Base-by-base conservation (phyloP, 2,113 vertebrate genomes). In the Alouatta palliata region DNA sequence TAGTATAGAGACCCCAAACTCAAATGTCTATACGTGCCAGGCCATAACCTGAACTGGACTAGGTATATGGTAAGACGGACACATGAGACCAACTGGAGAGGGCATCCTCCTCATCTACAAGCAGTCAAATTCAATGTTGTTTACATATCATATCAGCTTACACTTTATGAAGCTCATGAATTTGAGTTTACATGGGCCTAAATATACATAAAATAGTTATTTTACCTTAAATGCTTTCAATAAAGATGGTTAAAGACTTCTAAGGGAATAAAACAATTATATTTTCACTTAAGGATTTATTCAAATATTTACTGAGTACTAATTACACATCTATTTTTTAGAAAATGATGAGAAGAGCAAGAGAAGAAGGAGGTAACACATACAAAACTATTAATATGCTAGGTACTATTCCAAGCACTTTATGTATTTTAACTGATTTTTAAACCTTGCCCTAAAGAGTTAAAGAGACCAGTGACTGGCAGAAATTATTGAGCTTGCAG, bases 201-300 rank as follows among this genome's bases (percentile, higher is more conserved):
- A 92, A 71, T 76, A 94, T 1, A 95, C 30, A 91, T 56, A 64
- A 94, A 93, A 95, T 32, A 43, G 58, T 77, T 49, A 58, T 91
- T 91, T 93, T 87, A 95, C 4, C 93, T 4, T 80, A 83, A 91
- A 35, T 66, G 27, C 37, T 73, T 95, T 86, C 84, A 79, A 73
- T 17, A 95, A 10, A 93, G 77, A 27, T 86, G 8, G 58, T 85
- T 94, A 86, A 96, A 94, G 79, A 68, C 70, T 88, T 85, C 21
- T 73, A 30, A 85, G 68, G 49, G 56, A 91, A 83, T 5, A 77
- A 37, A 82, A 95, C 91, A 83, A 75, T 75, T 91, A 87, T 20
- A 52, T 93, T 96, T 93, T 95, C 52, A 89, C 32, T 92, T 56
- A 20, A 1, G 0, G 21, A 91, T 91, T 64, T 91, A 95, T 32